These are phyloP conservation scores for Stylophora pistillata DNA, from an alignment of 64 coral and sea anemone species.

Conservation along the genomic window DNA sequence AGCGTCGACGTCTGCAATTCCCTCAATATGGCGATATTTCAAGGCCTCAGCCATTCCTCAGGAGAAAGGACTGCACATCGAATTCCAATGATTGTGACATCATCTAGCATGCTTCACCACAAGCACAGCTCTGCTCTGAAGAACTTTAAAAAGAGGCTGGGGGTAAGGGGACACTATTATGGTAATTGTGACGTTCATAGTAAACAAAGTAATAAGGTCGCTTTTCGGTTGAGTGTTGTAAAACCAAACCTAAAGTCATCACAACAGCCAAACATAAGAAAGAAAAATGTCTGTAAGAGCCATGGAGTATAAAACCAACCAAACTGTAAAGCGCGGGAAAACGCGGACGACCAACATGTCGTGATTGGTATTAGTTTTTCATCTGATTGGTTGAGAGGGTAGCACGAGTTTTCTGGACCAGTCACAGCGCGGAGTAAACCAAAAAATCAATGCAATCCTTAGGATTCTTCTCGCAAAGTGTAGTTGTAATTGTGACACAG, in stretches of 20 bases:
- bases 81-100: conserved; percentile 80
- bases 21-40: conserved; percentile 52
- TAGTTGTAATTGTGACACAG: too few species aligned
- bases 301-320: too few species aligned
- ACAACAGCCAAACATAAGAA: too few species aligned
- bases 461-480: too few species aligned
- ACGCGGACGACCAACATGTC: too few species aligned
- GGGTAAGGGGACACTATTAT: conserved; percentile 12
- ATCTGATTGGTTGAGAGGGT: too few species aligned
- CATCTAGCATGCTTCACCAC: conserved; percentile 57
- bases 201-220: neutral
- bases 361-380: too few species aligned
- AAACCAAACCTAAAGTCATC: neutral
- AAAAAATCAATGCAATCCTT: too few species aligned
- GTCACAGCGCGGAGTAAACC: too few species aligned
- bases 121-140: conserved; percentile 60
- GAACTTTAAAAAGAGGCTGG: conserved; percentile 72
- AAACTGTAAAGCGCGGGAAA: too few species aligned
- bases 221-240: neutral
- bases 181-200: neutral
- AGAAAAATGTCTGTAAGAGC: too few species aligned
- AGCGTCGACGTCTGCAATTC: conserved; percentile 54
- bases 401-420: too few species aligned
- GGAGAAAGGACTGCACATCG: conserved; percentile 50
- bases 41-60: conserved; percentile 54